These are phyloP conservation scores for Sapajus apella DNA, from an alignment of 2,113 vertebrate species.

Conservation along the genomic window DNA sequence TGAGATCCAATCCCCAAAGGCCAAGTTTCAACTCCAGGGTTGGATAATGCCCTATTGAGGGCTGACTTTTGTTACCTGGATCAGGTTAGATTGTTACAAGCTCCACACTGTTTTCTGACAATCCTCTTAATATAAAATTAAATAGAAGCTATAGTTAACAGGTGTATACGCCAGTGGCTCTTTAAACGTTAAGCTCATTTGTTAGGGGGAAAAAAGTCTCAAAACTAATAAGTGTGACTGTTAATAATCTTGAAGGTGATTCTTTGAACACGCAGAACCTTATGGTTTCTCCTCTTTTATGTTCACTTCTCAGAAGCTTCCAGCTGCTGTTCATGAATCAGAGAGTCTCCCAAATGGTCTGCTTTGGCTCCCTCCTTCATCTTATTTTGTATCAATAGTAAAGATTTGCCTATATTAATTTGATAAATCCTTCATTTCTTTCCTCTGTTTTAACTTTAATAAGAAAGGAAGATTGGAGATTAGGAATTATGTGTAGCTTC, in stretches of 20 bases:
- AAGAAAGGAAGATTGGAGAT: not conserved
- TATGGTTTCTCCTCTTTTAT: not conserved
- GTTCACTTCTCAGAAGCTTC: not conserved
- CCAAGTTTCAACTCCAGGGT: not conserved
- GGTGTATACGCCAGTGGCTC: not conserved
- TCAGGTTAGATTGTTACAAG: not conserved
- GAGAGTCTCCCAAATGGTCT: not conserved
- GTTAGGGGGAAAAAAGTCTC: not conserved
- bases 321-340: not conserved
- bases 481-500: not conserved
- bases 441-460: constrained; percentile 28
- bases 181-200: not conserved
- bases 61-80: not conserved
- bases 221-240: not conserved
- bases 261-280: not conserved
- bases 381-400: not conserved
- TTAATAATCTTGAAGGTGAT: not conserved
- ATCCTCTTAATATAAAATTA: not conserved
- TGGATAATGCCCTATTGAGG: not conserved
- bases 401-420: constrained; percentile 29
- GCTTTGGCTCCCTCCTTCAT: not conserved
- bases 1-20: not conserved
- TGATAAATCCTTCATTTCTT: constrained; percentile 1
- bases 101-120: not conserved
- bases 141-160: not conserved